Evolutionary conservation across 1,140 invertebrate genomes (phyloP), one percentile per base, ranked within the genome.

Genomic region (Mactra quadrangularis): DNA sequence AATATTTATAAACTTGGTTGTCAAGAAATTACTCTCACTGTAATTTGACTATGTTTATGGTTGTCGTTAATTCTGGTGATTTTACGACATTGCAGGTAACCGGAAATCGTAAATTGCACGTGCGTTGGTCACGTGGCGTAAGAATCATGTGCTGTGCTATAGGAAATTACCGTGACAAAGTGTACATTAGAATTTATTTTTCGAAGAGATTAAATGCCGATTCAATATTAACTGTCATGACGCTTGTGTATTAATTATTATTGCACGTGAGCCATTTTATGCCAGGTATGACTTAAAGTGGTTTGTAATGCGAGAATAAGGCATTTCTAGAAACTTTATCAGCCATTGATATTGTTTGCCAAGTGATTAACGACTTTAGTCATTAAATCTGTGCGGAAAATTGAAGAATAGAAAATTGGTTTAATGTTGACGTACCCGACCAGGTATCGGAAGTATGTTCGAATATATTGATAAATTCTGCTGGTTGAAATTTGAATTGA

Each of bases 151-250:
- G 47, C 45, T 25, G 47, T 68, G 47, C 11, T 47, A 19, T 41
- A 68, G 64, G 64, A 68, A 68, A 68, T 68, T 68, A 41, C 38
- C 45, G 45, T 68, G 64, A 68, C 64, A 68, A 68, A 68, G 64
- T 68, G 64, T 47, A 68, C 64, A 68, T 68, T 68, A 19, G 64
- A 68, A 68, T 68, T 41, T 68, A 68, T 68, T 68, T 68, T 68
- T 68, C 64, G 47, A 45, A 25, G n/a, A 47, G 31, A 45, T 68
- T 68, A 68, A 50, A 68, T 19, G 64, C 47, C 47, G 41, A 47
- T 45, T 27, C 64, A 38, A 38, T 47, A 41, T 68, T 68, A 41
- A 1, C 64, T 68, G 64, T 68, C 64, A 68, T 47, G 47, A 41
- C 45, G 47, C 64, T 41, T 41, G 64, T 68, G 64, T 41, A 68